phyloP scores from a whole-genome alignment of 2,113 vertebrate genomes.

The Nibea coibor region DNA sequence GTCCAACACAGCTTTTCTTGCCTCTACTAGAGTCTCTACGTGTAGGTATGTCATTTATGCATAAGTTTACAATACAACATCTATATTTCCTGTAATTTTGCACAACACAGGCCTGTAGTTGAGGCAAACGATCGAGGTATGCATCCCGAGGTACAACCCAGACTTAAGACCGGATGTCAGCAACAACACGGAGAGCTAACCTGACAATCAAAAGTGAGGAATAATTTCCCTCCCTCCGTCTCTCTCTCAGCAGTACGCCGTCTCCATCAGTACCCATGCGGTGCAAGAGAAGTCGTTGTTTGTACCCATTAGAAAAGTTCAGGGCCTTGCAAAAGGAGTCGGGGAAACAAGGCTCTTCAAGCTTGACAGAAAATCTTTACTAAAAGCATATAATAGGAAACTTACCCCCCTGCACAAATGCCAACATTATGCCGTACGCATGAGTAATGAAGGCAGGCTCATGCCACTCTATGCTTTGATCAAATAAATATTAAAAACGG shows the following conservation, averaged over 20 bases:
- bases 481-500: slow-evolving; percentile 72
- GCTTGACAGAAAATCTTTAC: slow-evolving; percentile 84
- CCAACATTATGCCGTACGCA: slow-evolving; percentile 60
- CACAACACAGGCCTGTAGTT: neutral
- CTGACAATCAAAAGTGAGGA: slow-evolving; percentile 54
- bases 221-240: slow-evolving; percentile 25
- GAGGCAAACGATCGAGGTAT: neutral
- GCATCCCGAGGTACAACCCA: neutral
- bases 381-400: slow-evolving; percentile 80
- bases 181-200: slow-evolving; percentile 26
- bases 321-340: slow-evolving; percentile 52
- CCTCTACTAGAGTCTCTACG: neutral
- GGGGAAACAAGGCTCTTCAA: slow-evolving; percentile 43
- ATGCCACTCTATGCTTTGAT: slow-evolving; percentile 58
- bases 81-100: neutral
- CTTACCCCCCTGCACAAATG: slow-evolving; percentile 55
- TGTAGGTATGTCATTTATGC: neutral
- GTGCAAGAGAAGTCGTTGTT: slow-evolving; percentile 37
- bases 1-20: neutral
- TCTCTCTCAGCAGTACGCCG: slow-evolving; percentile 40
- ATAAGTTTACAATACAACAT: neutral
- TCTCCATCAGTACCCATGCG: slow-evolving; percentile 36
- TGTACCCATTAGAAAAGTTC: slow-evolving; percentile 69
- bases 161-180: slow-evolving; percentile 6
- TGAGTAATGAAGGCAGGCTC: slow-evolving; percentile 62